A percentile compares a stretch with the other conserved stretches of the same genome.
Conservation (phyloP, 1,140 invertebrate species). For the Drosophila insularis region DNA sequence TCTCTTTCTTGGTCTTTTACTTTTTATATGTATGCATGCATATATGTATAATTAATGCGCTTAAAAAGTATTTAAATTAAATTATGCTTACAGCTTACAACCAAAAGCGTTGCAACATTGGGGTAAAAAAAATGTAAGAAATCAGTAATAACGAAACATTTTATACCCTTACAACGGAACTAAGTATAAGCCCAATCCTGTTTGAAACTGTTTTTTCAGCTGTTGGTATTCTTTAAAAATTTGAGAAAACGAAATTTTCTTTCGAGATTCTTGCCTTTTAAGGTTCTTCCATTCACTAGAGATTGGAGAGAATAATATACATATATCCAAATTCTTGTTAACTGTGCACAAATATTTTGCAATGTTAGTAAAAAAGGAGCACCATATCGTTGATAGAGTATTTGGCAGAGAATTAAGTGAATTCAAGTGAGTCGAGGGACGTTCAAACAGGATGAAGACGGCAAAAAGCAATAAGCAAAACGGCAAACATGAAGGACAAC, state of each 20-base stretch:
- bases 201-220: no score
- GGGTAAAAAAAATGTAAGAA: neutral
- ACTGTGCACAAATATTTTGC: no score
- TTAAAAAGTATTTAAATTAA: constrained; percentile 58
- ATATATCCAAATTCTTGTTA: no score
- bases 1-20: neutral
- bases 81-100: constrained; percentile 57
- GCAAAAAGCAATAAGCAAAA: constrained; percentile 20
- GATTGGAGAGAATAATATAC: no score
- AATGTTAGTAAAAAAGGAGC: no score
- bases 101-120: constrained; percentile 32
- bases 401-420: neutral
- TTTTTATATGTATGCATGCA: no score
- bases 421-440: neutral
- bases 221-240: no score
- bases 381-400: neutral
- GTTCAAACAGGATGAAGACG: neutral
- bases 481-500: constrained; percentile 30
- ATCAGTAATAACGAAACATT: neutral
- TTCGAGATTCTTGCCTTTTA: no score
- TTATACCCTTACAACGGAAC: neutral
- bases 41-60: constrained; percentile 51
- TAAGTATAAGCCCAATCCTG: no score
- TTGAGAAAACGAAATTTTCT: no score
- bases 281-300: no score